These are phyloP conservation scores for Aleiodes leptofemur DNA, from an alignment of 2,888 invertebrate species.

Conservation along the genomic window DNA sequence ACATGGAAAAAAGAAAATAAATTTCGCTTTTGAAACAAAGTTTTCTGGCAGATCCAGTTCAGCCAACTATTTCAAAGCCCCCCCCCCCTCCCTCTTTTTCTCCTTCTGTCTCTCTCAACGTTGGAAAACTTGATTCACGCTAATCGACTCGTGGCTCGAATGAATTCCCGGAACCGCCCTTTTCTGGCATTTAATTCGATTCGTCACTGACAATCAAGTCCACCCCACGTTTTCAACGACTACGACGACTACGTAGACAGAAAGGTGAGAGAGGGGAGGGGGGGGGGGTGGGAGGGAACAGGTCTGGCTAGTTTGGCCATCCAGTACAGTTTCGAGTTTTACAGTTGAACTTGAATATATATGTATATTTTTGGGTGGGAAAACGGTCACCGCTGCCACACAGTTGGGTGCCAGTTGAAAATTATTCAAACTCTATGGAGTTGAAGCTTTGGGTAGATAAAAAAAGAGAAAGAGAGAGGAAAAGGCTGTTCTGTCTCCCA, in stretches of 20 bases:
- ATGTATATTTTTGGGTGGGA: constrained; percentile 44
- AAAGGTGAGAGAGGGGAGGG: background rate
- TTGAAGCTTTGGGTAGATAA: background rate
- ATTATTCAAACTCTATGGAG: constrained; percentile 52
- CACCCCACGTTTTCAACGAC: constrained; percentile 51
- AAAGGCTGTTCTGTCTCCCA: constrained; percentile 40
- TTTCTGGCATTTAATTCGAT: constrained; percentile 60
- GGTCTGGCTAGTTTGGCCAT: constrained; percentile 28
- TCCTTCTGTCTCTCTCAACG: background rate
- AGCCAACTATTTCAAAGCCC: background rate
- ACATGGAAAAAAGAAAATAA: constrained; percentile 4
- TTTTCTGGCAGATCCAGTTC: constrained; percentile 10
- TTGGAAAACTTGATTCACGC: constrained; percentile 53
- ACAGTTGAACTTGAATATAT: constrained; percentile 22
- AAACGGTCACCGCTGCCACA: constrained; percentile 38
- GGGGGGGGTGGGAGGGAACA: too few relatives aligned
- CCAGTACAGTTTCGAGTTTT: constrained; percentile 57
- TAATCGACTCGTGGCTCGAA: constrained; percentile 57
- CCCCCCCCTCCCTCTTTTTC: background rate
- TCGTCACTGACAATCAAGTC: constrained; percentile 60
- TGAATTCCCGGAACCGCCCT: constrained; percentile 55
- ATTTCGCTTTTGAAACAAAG: constrained; percentile 18
- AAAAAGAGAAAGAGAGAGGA: background rate
- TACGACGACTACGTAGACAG: background rate
- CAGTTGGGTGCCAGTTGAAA: constrained; percentile 34